Conservation (phyloP, 2,797 vertebrate species). For the Crocidura indochinensis region DNA sequence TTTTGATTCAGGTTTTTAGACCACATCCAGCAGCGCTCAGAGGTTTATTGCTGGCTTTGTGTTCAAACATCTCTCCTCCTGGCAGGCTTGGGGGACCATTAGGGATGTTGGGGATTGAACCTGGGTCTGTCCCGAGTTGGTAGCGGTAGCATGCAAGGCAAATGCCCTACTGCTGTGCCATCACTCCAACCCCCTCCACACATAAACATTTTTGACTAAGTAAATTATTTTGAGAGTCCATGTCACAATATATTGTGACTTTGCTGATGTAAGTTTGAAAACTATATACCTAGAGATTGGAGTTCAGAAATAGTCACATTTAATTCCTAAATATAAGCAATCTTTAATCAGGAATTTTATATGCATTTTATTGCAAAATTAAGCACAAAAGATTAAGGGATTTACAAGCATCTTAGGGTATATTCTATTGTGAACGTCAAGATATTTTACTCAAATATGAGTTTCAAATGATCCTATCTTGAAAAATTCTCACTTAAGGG, state of each 20-base stretch:
- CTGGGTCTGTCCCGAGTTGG: too few relatives aligned
- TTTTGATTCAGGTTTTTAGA: too few relatives aligned
- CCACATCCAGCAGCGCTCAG: too few relatives aligned
- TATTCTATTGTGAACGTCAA: conserved; percentile 1
- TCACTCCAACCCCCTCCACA: too few relatives aligned
- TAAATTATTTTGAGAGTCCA: neutral
- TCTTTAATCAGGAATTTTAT: conserved; percentile 10
- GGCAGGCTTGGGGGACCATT: too few relatives aligned
- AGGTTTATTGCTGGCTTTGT: too few relatives aligned
- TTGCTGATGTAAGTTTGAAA: neutral
- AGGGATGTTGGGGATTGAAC: too few relatives aligned
- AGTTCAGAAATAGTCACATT: neutral
- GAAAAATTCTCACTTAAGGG: neutral
- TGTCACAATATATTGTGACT: neutral
- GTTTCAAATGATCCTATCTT: conserved; percentile 1
- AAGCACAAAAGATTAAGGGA: neutral
- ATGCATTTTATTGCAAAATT: conserved; percentile 30
- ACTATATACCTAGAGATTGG: neutral
- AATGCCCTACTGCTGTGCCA: too few relatives aligned
- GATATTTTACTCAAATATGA: conserved; percentile 30
- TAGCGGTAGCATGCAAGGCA: too few relatives aligned
- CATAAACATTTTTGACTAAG: neutral
- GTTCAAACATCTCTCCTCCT: too few relatives aligned
- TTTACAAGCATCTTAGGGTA: neutral
- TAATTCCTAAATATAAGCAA: neutral